Conservation (phyloP, 2,888 invertebrate species). For the Diaperis boleti region DNA sequence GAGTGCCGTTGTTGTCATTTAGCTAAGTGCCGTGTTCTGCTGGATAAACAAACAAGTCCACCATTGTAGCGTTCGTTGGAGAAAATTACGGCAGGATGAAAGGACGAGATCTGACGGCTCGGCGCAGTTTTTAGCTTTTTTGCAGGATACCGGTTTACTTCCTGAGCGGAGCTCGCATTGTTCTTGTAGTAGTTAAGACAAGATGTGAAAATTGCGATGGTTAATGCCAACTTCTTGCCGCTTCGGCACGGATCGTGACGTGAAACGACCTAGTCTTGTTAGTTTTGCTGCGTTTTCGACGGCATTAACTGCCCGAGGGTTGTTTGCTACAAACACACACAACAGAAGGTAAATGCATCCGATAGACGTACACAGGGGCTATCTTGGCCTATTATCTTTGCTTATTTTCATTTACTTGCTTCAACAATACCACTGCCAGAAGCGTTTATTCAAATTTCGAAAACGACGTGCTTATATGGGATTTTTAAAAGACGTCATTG, state of each 20-base stretch:
- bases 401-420: too few species aligned
- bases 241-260: conserved; percentile 10
- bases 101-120: conserved; percentile 26
- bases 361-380: too few species aligned
- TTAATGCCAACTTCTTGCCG: conserved; percentile 14
- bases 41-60: conserved; percentile 55
- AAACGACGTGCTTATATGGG: too few species aligned
- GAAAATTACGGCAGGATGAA: conserved; percentile 48
- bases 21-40: conserved; percentile 60
- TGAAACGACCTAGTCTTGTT: neutral
- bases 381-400: too few species aligned
- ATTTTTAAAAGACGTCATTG: too few species aligned
- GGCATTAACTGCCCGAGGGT: neutral
- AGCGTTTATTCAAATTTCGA: too few species aligned
- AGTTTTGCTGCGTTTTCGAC: conserved; percentile 1
- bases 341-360: too few species aligned
- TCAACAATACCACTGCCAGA: too few species aligned
- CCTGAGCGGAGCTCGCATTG: conserved; percentile 18
- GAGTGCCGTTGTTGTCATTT: conserved; percentile 59
- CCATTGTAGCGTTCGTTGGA: conserved; percentile 43
- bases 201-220: conserved; percentile 23
- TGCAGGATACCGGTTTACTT: conserved; percentile 13
- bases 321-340: neutral
- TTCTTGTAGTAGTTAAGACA: conserved; percentile 24
- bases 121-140: conserved; percentile 30